Evolutionary conservation across 2,888 invertebrate species (phyloP).

Genomic region (Drosophila quinaria): DNA sequence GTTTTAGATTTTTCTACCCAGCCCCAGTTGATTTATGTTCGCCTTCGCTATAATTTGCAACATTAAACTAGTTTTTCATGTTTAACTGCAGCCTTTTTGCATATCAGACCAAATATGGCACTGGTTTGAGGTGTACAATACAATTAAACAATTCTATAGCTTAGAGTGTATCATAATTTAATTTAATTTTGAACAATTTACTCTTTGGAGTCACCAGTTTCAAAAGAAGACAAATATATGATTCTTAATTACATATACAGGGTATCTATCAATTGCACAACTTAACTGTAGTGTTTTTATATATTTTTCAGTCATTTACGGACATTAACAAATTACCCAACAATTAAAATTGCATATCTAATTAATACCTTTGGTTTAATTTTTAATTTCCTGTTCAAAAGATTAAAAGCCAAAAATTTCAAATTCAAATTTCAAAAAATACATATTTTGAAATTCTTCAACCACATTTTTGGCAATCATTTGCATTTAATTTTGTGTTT

Average conservation of each 20-base stretch:
- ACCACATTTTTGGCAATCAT: conserved; percentile 42
- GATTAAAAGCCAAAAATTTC: conserved; percentile 12
- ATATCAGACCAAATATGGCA: conserved; percentile 20
- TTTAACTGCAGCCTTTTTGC: conserved; percentile 20
- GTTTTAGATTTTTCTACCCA: conserved; percentile 31
- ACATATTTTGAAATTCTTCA: conserved; percentile 42
- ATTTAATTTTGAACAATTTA: neutral
- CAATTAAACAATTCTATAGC: conserved; percentile 7
- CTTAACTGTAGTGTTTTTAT: no score
- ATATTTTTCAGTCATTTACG: neutral
- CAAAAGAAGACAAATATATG: neutral
- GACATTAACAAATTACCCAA: conserved; percentile 12
- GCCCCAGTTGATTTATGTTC: conserved; percentile 55
- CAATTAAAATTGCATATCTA: conserved; percentile 26
- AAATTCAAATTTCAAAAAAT: conserved; percentile 17
- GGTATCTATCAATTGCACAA: conserved; percentile 2
- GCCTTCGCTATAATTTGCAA: conserved; percentile 45
- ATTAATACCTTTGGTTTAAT: conserved; percentile 22
- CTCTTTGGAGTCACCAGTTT: neutral
- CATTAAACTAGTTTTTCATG: conserved; percentile 46
- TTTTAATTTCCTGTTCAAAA: conserved; percentile 36
- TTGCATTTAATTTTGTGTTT: conserved; percentile 50
- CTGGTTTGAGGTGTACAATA: neutral
- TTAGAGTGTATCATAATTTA: neutral
- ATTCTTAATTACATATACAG: neutral